These are phyloP conservation scores for Istiophorus platypterus DNA, from an alignment of 2,113 vertebrate species.

Conservation along the genomic window DNA sequence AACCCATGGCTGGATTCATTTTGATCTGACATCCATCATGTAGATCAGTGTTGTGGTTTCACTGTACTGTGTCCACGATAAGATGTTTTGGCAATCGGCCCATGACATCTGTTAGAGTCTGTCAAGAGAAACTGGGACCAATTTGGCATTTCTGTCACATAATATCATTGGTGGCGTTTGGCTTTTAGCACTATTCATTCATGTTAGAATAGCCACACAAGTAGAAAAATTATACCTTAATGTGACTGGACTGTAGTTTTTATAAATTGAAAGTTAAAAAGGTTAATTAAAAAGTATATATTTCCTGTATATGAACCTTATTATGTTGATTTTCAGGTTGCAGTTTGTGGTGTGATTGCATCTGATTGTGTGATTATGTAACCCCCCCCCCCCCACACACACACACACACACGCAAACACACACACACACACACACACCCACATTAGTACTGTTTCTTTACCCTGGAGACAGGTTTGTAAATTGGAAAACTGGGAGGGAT, in stretches of 20 bases:
- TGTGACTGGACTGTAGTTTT: neutral
- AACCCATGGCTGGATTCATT: conserved; percentile 80
- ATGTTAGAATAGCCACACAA: conserved; percentile 43
- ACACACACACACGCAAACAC: too few species aligned
- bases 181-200: conserved; percentile 32
- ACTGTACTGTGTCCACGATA: conserved; percentile 75
- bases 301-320: neutral
- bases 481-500: conserved; percentile 43
- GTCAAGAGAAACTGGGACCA: conserved; percentile 68
- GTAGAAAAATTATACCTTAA: neutral
- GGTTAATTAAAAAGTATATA: neutral
- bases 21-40: conserved; percentile 80
- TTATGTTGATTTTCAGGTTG: conserved; percentile 10
- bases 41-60: conserved; percentile 77
- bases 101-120: conserved; percentile 74
- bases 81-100: conserved; percentile 79
- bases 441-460: neutral
- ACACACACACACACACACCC: too few species aligned
- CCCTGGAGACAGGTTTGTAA: conserved; percentile 35
- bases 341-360: conserved; percentile 11
- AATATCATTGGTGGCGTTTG: conserved; percentile 49
- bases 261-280: conserved; percentile 23
- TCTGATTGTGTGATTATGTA: conserved; percentile 32
- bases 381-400: too few species aligned
- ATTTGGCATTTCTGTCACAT: conserved; percentile 69